Conservation (phyloP, 1,140 invertebrate genomes). For the Reticulitermes speratus region DNA sequence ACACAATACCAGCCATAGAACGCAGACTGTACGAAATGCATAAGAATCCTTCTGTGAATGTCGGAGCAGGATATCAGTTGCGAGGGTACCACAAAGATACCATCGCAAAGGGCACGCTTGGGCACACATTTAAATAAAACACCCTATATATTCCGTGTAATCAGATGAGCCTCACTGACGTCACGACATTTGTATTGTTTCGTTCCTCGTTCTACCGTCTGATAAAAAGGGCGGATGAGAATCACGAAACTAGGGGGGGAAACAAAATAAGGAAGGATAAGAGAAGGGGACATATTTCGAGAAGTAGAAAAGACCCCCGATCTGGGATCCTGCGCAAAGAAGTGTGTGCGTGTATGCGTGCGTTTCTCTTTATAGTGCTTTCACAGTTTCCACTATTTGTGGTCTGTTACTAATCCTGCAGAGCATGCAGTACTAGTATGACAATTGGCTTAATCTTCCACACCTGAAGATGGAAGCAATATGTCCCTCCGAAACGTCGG, state of each 20-base stretch:
- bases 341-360: too few species aligned
- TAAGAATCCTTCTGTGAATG: too few species aligned
- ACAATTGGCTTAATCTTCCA: too few species aligned
- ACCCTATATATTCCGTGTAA: not conserved
- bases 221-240: not conserved
- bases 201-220: not conserved
- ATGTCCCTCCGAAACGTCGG: too few species aligned
- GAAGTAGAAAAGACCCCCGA: not conserved
- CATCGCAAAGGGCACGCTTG: not conserved
- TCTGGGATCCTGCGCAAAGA: not conserved
- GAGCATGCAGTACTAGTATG: too few species aligned
- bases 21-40: too few species aligned
- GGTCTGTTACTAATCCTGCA: too few species aligned
- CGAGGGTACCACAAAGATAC: not conserved
- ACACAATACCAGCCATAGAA: too few species aligned
- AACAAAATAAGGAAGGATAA: not conserved
- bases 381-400: too few species aligned
- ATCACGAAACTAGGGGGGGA: not conserved
- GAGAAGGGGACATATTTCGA: not conserved
- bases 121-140: slow-evolving; percentile 10
- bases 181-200: slow-evolving; percentile 8
- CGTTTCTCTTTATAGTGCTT: too few species aligned
- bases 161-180: not conserved
- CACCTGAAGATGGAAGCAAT: too few species aligned
- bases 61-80: too few species aligned